Conservation (phyloP, 2,113 vertebrate genomes). For the Corydoras sp. region DNA sequence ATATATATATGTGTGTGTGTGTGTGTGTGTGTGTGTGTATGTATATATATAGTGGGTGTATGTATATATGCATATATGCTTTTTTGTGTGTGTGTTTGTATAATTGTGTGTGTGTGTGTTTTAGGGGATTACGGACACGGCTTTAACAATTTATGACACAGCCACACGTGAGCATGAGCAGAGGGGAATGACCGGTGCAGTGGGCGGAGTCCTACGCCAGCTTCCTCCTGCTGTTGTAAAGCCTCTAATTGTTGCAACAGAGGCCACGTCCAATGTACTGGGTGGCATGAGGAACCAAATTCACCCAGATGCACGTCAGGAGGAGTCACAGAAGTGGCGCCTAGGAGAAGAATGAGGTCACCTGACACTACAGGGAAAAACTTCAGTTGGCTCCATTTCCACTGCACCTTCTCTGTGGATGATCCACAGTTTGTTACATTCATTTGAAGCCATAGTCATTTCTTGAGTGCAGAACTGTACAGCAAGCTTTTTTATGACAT, state of each 20-base stretch:
- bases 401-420: background rate
- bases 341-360: slow-evolving; percentile 47
- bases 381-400: slow-evolving; percentile 1
- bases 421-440: slow-evolving; percentile 11
- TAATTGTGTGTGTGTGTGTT: background rate
- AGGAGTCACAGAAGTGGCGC: slow-evolving; percentile 97
- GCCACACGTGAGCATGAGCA: slow-evolving; percentile 95
- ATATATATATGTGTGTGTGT: too few relatives aligned
- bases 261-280: slow-evolving; percentile 92
- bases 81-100: too few relatives aligned
- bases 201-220: slow-evolving; percentile 93
- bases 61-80: too few relatives aligned
- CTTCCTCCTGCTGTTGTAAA: slow-evolving; percentile 91
- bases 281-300: slow-evolving; percentile 98
- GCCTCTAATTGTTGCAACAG: slow-evolving; percentile 91
- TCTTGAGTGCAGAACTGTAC: slow-evolving; percentile 1
- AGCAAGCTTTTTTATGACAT: background rate
- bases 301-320: slow-evolving; percentile 89
- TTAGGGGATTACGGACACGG: slow-evolving; percentile 91
- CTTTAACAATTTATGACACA: slow-evolving; percentile 91
- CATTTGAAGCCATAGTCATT: slow-evolving; percentile 6
- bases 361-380: background rate
- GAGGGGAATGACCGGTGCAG: slow-evolving; percentile 90
- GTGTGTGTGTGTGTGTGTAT: too few relatives aligned
- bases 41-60: too few relatives aligned